Conservation (phyloP, 35 echinoderm and acorn worm genomes). For the Apostichopus japonicus region DNA sequence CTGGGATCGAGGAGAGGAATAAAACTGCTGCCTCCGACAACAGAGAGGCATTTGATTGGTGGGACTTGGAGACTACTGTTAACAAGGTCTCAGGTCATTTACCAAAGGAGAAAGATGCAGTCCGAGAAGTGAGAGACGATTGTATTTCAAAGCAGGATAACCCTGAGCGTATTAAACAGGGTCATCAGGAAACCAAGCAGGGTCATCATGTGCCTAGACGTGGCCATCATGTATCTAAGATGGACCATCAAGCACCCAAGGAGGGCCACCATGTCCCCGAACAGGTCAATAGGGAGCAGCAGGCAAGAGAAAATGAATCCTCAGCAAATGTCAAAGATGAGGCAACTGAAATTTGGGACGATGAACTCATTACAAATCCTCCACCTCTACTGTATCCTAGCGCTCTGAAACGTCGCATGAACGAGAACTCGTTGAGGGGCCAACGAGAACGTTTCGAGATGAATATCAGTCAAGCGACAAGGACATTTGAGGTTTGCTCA, state of each 20-base stretch:
- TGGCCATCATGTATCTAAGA: not conserved
- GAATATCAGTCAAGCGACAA: not conserved
- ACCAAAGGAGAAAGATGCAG: not conserved
- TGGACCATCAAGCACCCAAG: not conserved
- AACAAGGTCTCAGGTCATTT: too few relatives aligned
- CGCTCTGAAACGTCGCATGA: not conserved
- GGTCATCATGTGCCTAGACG: not conserved
- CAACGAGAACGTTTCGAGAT: constrained; percentile 1
- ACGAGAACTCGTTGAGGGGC: not conserved
- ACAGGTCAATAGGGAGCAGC: not conserved
- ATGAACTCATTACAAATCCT: not conserved
- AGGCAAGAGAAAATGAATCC: not conserved
- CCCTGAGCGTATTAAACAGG: not conserved
- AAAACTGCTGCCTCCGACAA: not conserved
- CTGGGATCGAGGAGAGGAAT: not conserved
- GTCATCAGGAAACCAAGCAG: not conserved
- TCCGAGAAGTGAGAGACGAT: too few relatives aligned
- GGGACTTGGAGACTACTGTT: not conserved
- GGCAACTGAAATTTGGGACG: not conserved
- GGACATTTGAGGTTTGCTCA: constrained; percentile 2
- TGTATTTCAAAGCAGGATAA: not conserved
- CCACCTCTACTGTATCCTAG: not conserved
- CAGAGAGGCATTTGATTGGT: not conserved
- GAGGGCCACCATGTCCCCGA: too few relatives aligned
- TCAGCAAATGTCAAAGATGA: not conserved